phyloP scores from a whole-genome alignment of 2,888 invertebrate species.

The Rhingia campestris region DNA sequence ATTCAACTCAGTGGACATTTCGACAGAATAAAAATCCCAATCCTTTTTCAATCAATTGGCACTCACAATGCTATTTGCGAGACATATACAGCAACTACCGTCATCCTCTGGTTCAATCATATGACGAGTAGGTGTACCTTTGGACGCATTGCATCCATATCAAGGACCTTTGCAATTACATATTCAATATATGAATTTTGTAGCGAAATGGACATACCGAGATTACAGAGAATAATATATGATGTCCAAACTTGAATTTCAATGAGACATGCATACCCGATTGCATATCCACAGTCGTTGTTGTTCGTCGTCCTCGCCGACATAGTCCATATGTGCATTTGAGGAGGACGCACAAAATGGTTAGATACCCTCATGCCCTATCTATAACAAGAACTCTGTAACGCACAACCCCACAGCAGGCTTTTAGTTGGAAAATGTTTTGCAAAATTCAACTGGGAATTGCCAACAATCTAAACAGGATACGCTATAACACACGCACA shows the following conservation, averaged over 20 bases:
- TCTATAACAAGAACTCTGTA: slow-evolving; percentile 18
- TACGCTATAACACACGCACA: slow-evolving; percentile 19
- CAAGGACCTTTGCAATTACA: slow-evolving; percentile 74
- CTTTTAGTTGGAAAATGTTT: slow-evolving; percentile 60
- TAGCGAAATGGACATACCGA: slow-evolving; percentile 76
- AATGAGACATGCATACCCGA: slow-evolving; percentile 73
- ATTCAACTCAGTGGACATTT: too few species aligned
- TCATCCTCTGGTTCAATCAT: too few species aligned
- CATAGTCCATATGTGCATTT: slow-evolving; percentile 60
- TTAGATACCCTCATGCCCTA: slow-evolving; percentile 29
- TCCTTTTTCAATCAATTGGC: too few species aligned
- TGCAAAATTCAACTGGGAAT: slow-evolving; percentile 71
- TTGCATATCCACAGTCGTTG: slow-evolving; percentile 34
- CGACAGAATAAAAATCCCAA: too few species aligned
- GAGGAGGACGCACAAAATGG: slow-evolving; percentile 70
- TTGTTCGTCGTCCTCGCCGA: slow-evolving; percentile 21
- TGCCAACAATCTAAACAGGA: slow-evolving; percentile 58
- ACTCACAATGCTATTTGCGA: too few species aligned
- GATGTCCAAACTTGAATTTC: slow-evolving; percentile 77
- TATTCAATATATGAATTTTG: slow-evolving; percentile 77
- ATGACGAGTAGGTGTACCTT: not conserved
- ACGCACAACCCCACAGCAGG: slow-evolving; percentile 30
- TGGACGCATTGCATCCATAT: slow-evolving; percentile 38
- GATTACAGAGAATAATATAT: slow-evolving; percentile 78
- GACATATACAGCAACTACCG: too few species aligned